These are phyloP conservation scores for Nibea coibor DNA, from an alignment of 2,113 vertebrate species.

Conservation along the genomic window DNA sequence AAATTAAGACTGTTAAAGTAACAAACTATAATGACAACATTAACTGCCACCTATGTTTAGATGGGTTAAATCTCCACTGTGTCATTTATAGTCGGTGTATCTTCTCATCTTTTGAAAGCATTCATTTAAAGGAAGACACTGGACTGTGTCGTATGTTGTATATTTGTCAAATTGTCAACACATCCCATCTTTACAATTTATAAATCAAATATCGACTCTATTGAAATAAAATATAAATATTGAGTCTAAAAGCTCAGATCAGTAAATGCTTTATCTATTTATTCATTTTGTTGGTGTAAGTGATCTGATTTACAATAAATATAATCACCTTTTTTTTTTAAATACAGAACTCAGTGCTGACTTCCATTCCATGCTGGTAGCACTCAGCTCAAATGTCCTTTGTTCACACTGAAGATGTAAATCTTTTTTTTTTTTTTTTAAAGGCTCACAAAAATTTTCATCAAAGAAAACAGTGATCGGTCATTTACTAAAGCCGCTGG, in stretches of 20 bases:
- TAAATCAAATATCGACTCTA: no score
- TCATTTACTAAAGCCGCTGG: no score
- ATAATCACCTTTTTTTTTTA: no score
- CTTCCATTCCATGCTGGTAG: background rate
- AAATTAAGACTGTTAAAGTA: background rate
- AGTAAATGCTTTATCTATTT: background rate
- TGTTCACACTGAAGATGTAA: background rate
- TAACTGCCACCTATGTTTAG: background rate
- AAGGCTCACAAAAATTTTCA: no score
- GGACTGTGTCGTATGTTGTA: background rate
- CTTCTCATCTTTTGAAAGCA: background rate
- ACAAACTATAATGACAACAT: background rate
- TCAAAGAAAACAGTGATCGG: no score
- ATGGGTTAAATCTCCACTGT: background rate
- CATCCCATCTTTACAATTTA: no score
- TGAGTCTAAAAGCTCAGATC: background rate
- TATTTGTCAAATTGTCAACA: background rate
- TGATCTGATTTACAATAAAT: background rate
- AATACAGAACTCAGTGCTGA: background rate
- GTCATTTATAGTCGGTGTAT: background rate
- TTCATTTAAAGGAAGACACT: background rate
- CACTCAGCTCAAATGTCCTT: background rate
- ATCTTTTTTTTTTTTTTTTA: background rate
- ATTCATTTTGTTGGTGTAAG: background rate
- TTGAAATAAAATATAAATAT: no score